These are phyloP conservation scores for Gastrophysa polygoni DNA, from an alignment of 2,888 invertebrate genomes.

Conservation along the genomic window DNA sequence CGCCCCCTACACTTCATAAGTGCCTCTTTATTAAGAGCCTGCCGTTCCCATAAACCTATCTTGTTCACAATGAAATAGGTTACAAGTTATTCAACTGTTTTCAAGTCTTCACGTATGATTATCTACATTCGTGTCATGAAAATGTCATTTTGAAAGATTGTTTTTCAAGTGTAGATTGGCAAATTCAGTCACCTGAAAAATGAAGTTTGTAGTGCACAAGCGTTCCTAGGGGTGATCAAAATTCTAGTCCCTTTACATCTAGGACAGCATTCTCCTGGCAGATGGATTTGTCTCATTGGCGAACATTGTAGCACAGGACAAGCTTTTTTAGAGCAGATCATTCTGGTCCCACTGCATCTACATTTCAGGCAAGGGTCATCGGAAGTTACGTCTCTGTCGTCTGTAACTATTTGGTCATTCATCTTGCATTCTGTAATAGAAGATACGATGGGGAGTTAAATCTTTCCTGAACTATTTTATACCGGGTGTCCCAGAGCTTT, in stretches of 20 bases:
- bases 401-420: conserved; percentile 81
- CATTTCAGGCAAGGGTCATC: conserved; percentile 89
- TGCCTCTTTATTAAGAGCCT: too few species aligned
- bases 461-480: too few species aligned
- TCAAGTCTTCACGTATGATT: too few species aligned
- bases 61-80: too few species aligned
- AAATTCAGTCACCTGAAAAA: conserved; percentile 41
- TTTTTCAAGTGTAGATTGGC: neutral
- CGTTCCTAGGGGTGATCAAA: conserved; percentile 52
- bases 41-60: too few species aligned
- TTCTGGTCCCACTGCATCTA: conserved; percentile 70
- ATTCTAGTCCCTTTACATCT: conserved; percentile 59
- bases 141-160: too few species aligned
- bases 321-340: conserved; percentile 83
- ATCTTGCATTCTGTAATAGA: conserved; percentile 61
- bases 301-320: conserved; percentile 91
- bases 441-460: too few species aligned
- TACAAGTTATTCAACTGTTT: too few species aligned
- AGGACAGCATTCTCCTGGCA: conserved; percentile 81
- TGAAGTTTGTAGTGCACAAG: conserved; percentile 62
- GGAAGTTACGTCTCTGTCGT: conserved; percentile 76
- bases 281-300: conserved; percentile 68
- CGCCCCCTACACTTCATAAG: too few species aligned
- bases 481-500: too few species aligned
- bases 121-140: too few species aligned